These are phyloP conservation scores for Syrmaticus mikado DNA, from an alignment of 2,113 vertebrate species.

Conservation along the genomic window DNA sequence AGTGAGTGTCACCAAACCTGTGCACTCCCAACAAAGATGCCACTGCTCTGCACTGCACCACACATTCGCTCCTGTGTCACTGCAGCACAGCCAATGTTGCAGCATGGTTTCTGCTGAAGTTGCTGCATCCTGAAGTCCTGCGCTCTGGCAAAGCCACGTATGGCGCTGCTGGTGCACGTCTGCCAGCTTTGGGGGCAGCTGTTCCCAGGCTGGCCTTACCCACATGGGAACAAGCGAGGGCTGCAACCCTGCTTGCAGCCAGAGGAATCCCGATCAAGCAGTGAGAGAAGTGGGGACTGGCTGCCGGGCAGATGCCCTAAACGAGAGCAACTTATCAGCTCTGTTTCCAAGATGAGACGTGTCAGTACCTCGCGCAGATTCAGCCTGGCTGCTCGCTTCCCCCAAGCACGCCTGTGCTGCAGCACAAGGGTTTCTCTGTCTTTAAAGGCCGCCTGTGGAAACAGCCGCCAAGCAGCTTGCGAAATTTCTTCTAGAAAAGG, in stretches of 20 bases:
- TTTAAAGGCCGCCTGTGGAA: not conserved
- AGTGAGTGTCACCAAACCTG: not conserved
- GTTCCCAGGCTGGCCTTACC: not conserved
- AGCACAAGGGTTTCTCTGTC: not conserved
- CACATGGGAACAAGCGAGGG: not conserved
- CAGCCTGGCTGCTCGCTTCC: not conserved
- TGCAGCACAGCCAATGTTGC: not conserved
- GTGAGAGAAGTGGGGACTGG: slow-evolving; percentile 40
- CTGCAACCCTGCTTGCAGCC: not conserved
- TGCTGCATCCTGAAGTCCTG: not conserved
- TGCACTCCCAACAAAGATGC: not conserved
- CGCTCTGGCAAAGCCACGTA: not conserved
- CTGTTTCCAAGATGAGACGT: slow-evolving; percentile 29
- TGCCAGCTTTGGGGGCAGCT: not conserved
- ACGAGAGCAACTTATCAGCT: slow-evolving; percentile 55
- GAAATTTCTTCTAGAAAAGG: slow-evolving; percentile 13
- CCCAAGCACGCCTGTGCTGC: not conserved
- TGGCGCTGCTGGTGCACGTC: not conserved
- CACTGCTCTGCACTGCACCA: fast-evolving
- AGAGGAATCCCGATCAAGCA: not conserved
- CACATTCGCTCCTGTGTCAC: fast-evolving
- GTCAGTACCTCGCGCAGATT: slow-evolving; percentile 19
- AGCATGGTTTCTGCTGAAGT: not conserved
- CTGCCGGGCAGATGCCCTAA: slow-evolving; percentile 47
- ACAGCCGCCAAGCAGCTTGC: fast-evolving